phyloP scores from a whole-genome alignment of 2,888 invertebrate species.

The Tanytarsus gracilentus region DNA sequence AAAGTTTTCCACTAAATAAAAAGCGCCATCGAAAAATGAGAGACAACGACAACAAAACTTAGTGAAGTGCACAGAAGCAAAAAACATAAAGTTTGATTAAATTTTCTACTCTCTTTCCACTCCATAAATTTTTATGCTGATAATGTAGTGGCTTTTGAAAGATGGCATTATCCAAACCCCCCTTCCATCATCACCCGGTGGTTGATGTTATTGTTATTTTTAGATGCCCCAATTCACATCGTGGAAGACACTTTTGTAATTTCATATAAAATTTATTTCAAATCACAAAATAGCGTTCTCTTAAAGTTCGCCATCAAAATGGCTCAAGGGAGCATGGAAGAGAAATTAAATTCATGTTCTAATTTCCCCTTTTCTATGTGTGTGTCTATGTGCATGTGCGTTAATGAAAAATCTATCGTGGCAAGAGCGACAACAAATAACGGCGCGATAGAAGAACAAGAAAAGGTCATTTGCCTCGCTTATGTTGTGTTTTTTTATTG shows the following conservation, averaged over 20 bases:
- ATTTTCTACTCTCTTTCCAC: constrained; percentile 23
- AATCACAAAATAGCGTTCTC: too few relatives aligned
- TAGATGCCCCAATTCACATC: too few relatives aligned
- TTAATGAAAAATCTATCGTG: constrained; percentile 25
- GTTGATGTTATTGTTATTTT: neutral
- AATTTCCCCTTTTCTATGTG: neutral
- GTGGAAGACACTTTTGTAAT: too few relatives aligned
- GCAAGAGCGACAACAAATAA: neutral
- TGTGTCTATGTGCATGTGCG: constrained; percentile 5
- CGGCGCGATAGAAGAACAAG: neutral
- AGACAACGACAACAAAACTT: constrained; percentile 7
- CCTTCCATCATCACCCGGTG: neutral
- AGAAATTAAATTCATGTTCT: constrained; percentile 20
- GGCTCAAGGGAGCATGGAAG: neutral
- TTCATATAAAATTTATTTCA: neutral
- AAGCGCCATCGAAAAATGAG: constrained; percentile 19
- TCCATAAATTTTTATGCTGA: constrained; percentile 27
- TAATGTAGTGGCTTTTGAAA: constrained; percentile 27
- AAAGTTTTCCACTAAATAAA: constrained; percentile 26
- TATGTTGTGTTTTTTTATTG: neutral
- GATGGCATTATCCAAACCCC: constrained; percentile 13
- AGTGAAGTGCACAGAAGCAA: constrained; percentile 7
- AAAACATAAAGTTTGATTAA: constrained; percentile 26
- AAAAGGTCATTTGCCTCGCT: constrained; percentile 12
- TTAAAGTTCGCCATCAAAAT: too few relatives aligned